Evolutionary conservation across 2,113 vertebrate species (phyloP), one percentile per base, ranked within the genome.

Genomic region (Colistium nudipinnis): DNA sequence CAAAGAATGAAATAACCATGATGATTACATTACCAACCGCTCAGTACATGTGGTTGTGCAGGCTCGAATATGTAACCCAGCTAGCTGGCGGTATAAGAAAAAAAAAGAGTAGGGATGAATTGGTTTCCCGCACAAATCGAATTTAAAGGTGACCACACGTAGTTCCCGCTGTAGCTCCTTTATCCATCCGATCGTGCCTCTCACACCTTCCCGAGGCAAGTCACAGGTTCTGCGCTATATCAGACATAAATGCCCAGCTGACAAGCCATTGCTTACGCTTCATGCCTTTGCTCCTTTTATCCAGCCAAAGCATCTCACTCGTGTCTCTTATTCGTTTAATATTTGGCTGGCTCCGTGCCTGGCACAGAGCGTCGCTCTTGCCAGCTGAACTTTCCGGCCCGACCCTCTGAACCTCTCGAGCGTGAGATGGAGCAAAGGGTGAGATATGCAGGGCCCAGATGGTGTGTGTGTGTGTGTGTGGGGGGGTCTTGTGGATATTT

Each of bases 311-410:
- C 67, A 77, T 70, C 60, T 68, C 57, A 53, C 35, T 72, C 72
- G 31, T 62, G 44, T 31, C 56, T 59, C 52, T 69, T 78, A 65
- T 76, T 79, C 59, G 67, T 81, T 82, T 85, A 64, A 63, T 72
- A 81, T 80, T 69, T 70, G 28, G 54, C 53, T 66, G 62, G 74
- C 65, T 67, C 44, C 14, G 43, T 35, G 68, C 83, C 66, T 17
- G 1, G 38, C 67, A 59, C 57, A 84, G 62, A 35, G 38, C 47
- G 66, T 63, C 44, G 5, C 53, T 57, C 20, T 69, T 68, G 51
- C 76, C 73, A 66, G 70, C 59, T 82, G 81, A 83, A 76, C 70
- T 78, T 81, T 82, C 55, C 13, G 38, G 57, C 59, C 72, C 24
- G 52, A 85, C 63, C 33, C 45, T 76, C 69, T 56, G 56, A 80